Percentiles rank a stretch among this genome's conserved stretches.
These are phyloP conservation scores for Aptenodytes forsteri DNA, from an alignment of 2,113 vertebrate genomes.

Conservation along the genomic window DNA sequence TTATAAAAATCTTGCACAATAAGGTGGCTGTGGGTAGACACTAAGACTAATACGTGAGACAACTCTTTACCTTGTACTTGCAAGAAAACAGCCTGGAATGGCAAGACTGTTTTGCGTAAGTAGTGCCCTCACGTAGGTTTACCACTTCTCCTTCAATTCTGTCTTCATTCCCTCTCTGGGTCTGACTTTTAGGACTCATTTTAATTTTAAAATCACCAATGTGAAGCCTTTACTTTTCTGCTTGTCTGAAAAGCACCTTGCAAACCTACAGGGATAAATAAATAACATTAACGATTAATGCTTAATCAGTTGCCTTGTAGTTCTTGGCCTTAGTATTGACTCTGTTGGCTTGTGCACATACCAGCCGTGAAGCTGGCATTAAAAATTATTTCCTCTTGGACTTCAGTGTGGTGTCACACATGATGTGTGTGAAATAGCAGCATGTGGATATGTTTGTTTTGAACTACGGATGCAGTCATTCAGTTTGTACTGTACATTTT, in stretches of 20 bases:
- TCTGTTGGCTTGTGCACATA: not conserved
- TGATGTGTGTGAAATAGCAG: not conserved
- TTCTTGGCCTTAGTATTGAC: not conserved
- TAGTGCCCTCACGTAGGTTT: fast-evolving
- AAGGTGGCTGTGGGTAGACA: not conserved
- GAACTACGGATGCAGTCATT: not conserved
- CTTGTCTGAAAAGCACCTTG: not conserved
- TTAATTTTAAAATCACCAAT: not conserved
- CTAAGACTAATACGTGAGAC: not conserved
- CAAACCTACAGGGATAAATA: not conserved
- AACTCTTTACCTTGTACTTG: not conserved
- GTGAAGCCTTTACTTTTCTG: not conserved
- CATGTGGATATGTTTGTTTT: not conserved
- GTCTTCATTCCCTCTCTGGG: not conserved
- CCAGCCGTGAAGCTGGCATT: not conserved
- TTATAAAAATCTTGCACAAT: not conserved
- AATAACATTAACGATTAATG: not conserved
- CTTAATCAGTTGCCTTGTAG: not conserved
- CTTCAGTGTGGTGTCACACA: not conserved
- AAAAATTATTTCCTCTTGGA: not conserved
- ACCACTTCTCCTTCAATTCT: not conserved
- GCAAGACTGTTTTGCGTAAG: not conserved
- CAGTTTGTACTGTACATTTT: not conserved
- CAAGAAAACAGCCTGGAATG: not conserved
- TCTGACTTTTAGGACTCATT: not conserved